phyloP scores from a whole-genome alignment of 2,113 vertebrate genomes.

The Nanorana parkeri region DNA sequence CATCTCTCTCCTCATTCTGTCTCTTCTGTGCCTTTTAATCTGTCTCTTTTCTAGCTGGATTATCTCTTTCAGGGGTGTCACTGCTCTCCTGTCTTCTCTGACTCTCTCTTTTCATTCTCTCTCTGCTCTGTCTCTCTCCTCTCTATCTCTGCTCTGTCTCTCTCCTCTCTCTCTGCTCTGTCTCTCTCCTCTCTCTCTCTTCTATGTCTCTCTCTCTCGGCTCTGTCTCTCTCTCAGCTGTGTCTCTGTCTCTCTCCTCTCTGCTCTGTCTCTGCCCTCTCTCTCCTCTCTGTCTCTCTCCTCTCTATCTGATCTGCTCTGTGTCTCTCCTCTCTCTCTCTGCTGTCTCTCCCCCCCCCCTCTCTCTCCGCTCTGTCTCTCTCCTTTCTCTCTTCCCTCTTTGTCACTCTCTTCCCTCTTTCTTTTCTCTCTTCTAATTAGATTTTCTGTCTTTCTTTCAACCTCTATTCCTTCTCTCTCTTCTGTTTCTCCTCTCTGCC shows the following conservation, averaged over 20 bases:
- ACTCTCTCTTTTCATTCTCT: not conserved
- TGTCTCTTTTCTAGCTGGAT: not conserved
- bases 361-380: no score
- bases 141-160: not conserved
- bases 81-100: not conserved
- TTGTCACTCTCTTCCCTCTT: not conserved
- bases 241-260: not conserved
- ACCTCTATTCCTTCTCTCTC: not conserved
- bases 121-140: not conserved
- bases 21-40: not conserved
- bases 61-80: no score
- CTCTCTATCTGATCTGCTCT: not conserved
- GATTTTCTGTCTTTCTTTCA: not conserved
- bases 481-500: not conserved
- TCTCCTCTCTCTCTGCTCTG: not conserved
- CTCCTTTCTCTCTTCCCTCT: not conserved
- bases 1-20: not conserved
- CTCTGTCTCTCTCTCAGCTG: not conserved
- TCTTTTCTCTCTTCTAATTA: not conserved
- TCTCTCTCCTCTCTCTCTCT: not conserved
- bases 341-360: not conserved
- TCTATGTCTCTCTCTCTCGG: not conserved
- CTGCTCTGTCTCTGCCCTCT: no score
- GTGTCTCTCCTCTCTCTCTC: not conserved
- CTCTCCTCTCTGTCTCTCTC: not conserved